A percentile compares a stretch with the other conserved stretches of the same genome.
Evolutionary conservation across 2,888 invertebrate genomes (phyloP).

Genomic region (Patella caerulea): DNA sequence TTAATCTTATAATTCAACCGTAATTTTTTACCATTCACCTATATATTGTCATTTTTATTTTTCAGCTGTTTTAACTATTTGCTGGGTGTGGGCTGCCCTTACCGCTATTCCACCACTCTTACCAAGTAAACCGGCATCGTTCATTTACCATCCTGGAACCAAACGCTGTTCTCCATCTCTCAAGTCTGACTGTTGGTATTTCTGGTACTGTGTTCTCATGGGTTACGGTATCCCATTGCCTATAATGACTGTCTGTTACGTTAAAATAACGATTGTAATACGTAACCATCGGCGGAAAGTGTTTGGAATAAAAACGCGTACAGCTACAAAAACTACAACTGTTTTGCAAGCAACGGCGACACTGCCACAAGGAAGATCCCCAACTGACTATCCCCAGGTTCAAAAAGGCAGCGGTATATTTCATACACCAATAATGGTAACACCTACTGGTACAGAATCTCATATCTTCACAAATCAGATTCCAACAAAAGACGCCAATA

Average conservation of each 20-base stretch:
- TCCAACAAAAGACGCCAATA: background rate
- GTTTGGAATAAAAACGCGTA: background rate
- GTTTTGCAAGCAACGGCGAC: background rate
- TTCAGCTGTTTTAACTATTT: conserved; percentile 3
- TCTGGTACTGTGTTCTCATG: conserved; percentile 16
- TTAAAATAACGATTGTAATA: conserved; percentile 11
- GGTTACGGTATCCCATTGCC: conserved; percentile 18
- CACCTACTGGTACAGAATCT: background rate
- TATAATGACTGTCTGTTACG: conserved; percentile 21
- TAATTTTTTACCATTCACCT: too few species aligned
- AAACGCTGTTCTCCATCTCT: conserved; percentile 23
- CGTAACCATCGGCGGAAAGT: conserved; percentile 13
- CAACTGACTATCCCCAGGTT: background rate
- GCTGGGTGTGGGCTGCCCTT: conserved; percentile 19
- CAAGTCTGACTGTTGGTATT: conserved; percentile 16
- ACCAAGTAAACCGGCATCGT: background rate
- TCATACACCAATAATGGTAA: background rate
- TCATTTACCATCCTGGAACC: conserved; percentile 10
- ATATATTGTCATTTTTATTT: background rate
- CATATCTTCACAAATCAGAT: too few species aligned
- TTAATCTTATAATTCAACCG: too few species aligned
- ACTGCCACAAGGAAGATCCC: background rate
- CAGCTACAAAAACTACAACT: background rate
- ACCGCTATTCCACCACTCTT: conserved; percentile 22
- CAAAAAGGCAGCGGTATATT: background rate